Conservation (phyloP, 2,888 invertebrate genomes). For the Monopis laevigella region DNA sequence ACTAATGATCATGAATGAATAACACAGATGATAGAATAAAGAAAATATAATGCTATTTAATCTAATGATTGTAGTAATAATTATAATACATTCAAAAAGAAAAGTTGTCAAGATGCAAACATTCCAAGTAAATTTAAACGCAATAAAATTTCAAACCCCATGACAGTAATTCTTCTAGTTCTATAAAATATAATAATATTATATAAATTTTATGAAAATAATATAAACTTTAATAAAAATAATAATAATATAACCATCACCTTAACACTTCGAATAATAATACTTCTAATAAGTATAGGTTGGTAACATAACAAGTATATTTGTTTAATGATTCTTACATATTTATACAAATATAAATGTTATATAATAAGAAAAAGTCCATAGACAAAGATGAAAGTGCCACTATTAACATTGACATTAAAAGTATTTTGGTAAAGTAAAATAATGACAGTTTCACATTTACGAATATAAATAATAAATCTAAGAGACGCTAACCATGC, state of each 20-base stretch:
- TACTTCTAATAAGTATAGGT: not conserved
- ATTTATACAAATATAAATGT: not conserved
- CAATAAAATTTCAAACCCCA: slow-evolving; percentile 64
- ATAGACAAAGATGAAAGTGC: not conserved
- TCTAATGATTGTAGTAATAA: slow-evolving; percentile 24
- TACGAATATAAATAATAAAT: not conserved
- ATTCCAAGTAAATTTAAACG: slow-evolving; percentile 54
- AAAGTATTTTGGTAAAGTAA: not conserved
- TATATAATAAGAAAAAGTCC: not conserved
- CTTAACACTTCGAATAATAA: slow-evolving; percentile 23
- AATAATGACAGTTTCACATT: not conserved
- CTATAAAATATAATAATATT: slow-evolving; percentile 4
- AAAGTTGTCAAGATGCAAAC: slow-evolving; percentile 68
- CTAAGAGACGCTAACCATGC: too few relatives aligned
- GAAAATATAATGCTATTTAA: not conserved
- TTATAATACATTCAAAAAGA: slow-evolving; percentile 43
- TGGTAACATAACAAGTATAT: slow-evolving; percentile 10
- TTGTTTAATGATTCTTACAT: not conserved
- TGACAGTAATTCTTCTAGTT: slow-evolving; percentile 34
- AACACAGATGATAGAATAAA: slow-evolving; percentile 22
- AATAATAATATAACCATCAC: slow-evolving; percentile 30
- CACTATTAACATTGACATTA: too few relatives aligned
- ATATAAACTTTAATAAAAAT: slow-evolving; percentile 18
- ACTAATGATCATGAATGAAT: slow-evolving; percentile 24
- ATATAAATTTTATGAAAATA: slow-evolving; percentile 9